Evolutionary conservation across 1,140 invertebrate species (phyloP), one percentile per base, ranked within the genome.

Genomic region (Hypsibius dujardini): DNA sequence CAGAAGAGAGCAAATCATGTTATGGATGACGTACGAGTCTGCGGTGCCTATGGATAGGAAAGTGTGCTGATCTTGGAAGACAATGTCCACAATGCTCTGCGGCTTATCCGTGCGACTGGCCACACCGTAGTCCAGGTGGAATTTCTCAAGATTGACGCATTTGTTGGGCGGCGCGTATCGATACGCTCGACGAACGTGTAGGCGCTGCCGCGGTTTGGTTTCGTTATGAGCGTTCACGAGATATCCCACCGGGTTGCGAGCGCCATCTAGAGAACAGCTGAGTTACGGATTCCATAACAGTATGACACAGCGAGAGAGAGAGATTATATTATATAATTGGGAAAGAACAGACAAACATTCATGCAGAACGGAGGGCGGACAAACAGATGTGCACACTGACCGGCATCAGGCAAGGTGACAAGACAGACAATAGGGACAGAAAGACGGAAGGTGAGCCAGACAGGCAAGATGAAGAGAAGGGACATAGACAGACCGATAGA

Each of bases 141-240:
- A 45, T 42, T 67, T 67, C 12, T 67, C 62, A 12, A n/a, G 12
- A 42, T 67, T 42, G 62, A 67, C 45, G 3, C 12, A 67, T 67
- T 7, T 3, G 42, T 67, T 15, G 12, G n/a, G 62, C 62, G 7
- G 12, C 12, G 62, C 12, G 12, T 15, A 7, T 56, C 50, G 7
- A n/a, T 56, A 56, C 50, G 50, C 50, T 67, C 12, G 62, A 15
- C 62, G 62, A 42, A 67, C 3, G 12, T 15, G 62, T 45, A 45
- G 12, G 42, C 3, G 62, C 62, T 12, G 12, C 12, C 62, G 12
- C 12, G 12, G 42, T 42, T 12, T 67, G 3, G 12, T 15, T 45
- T 67, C 12, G 62, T 3, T 15, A 67, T 67, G 62, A 12, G 62
- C 62, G 42, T 67, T 67, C 62, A 67, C 62, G 12, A 67, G 7